phyloP scores from a whole-genome alignment of 2,113 vertebrate genomes.

The Micronycteris hirsuta region DNA sequence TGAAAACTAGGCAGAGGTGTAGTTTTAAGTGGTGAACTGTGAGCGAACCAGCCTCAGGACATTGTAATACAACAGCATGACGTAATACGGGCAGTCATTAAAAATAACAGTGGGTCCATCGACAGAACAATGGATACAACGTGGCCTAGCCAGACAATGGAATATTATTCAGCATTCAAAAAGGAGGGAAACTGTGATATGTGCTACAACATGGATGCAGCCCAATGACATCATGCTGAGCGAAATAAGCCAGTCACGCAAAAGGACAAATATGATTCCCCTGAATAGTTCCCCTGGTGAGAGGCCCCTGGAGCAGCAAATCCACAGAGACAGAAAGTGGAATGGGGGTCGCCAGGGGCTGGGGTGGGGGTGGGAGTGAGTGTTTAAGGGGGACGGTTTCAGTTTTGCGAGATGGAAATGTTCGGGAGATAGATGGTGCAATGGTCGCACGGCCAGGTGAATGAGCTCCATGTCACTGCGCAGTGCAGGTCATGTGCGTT shows the following conservation, averaged over 20 bases:
- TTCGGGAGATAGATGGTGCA: no score
- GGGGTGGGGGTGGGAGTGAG: fast-evolving
- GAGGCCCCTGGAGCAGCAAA: neutral
- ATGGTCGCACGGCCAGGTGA: fast-evolving
- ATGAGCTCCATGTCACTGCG: fast-evolving
- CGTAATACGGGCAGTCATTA: neutral
- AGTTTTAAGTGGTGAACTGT: neutral
- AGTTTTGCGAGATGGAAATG: neutral
- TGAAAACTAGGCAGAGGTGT: neutral
- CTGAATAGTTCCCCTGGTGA: neutral
- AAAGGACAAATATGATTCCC: neutral
- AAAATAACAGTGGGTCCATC: neutral
- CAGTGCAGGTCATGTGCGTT: neutral
- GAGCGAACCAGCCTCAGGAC: neutral
- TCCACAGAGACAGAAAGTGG: neutral
- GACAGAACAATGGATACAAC: neutral
- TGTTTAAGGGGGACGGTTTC: neutral
- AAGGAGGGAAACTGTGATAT: neutral
- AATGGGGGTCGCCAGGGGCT: fast-evolving
- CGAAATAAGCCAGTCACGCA: neutral
- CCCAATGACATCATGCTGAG: neutral
- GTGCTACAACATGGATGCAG: fast-evolving
- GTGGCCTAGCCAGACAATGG: no score
- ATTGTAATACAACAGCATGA: neutral
- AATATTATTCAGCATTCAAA: neutral